These are phyloP conservation scores for Graptemys geographica DNA, from an alignment of 2,797 vertebrate genomes.

Conservation along the genomic window DNA sequence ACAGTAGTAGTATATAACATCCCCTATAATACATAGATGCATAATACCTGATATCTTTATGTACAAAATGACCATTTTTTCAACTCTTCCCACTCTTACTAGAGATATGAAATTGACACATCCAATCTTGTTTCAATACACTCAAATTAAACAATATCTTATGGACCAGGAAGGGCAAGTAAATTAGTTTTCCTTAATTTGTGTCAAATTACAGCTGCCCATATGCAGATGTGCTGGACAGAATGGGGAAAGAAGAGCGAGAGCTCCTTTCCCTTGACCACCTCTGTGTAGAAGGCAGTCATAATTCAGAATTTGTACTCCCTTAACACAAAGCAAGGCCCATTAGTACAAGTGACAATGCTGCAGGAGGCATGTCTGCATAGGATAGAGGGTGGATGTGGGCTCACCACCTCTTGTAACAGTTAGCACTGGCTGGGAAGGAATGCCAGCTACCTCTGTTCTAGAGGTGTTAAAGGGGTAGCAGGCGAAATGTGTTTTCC, in stretches of 20 bases:
- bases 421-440: neutral
- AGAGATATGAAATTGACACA: neutral
- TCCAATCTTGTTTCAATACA: conserved; percentile 26
- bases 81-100: conserved; percentile 6
- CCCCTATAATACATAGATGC: neutral
- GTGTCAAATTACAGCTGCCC: conserved; percentile 47
- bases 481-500: neutral
- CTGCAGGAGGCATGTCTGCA: conserved; percentile 1
- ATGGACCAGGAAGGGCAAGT: conserved; percentile 60
- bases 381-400: neutral
- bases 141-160: conserved; percentile 63
- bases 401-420: neutral
- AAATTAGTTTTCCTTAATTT: conserved; percentile 28
- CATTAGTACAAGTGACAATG: conserved; percentile 11
- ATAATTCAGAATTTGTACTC: conserved; percentile 27
- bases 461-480: neutral
- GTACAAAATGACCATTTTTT: neutral
- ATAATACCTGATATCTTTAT: neutral
- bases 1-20: neutral
- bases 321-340: neutral
- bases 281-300: conserved; percentile 3
- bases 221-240: conserved; percentile 38
- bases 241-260: neutral
- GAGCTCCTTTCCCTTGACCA: conserved; percentile 37
- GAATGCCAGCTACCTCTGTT: neutral